Evolutionary conservation across 2,797 vertebrate genomes (phyloP), one percentile per base, ranked within the genome.

Genomic region (Luscinia megarhynchos): DNA sequence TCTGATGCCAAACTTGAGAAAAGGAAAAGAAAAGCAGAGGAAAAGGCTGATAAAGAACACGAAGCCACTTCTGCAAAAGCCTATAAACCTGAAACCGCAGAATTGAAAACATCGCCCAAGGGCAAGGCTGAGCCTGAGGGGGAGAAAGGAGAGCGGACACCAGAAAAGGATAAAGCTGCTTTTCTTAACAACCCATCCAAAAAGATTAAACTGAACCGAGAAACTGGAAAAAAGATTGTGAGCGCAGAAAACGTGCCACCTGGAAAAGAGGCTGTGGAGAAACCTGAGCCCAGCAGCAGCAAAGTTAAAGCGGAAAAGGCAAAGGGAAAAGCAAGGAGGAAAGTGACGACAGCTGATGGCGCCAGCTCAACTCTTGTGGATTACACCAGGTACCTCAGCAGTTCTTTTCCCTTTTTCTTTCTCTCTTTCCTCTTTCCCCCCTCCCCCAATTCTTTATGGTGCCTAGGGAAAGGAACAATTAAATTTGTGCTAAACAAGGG

Each of bases 141-240:
- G 78, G 97, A 98, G 94, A 97, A 98, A 96, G 54, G 97, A 54
- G 97, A 98, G 45, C 96, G 96, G 92, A 98, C 97, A 5, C 95
- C 98, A 4, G 99, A 98, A 66, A 98, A 98, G 48, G 98, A 99
- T 48, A 98, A 98, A 88, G 96, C 97, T 59, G 97, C 98, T 82
- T 96, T 96, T 81, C 97, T 96, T 48, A 95, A 93, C 67, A 96
- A 96, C 23, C 98, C 99, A 1, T 98, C 98, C 87, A 99, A 98
- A 95, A 99, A 99, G 97, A 99, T 99, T 85, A 99, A 99, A 96
- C 98, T 99, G 58, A 99, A 99, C 95, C 97, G 98, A 94, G 99
- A 99, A 91, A 98, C 98, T 27, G 98, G 98, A 30, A 99, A 98
- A 78, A 98, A 98, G 93, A 98, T 97, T 32, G 95, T 97, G 75